These are phyloP conservation scores for Sphaerophoria rueppellii DNA, from an alignment of 2,888 invertebrate genomes.

Conservation along the genomic window DNA sequence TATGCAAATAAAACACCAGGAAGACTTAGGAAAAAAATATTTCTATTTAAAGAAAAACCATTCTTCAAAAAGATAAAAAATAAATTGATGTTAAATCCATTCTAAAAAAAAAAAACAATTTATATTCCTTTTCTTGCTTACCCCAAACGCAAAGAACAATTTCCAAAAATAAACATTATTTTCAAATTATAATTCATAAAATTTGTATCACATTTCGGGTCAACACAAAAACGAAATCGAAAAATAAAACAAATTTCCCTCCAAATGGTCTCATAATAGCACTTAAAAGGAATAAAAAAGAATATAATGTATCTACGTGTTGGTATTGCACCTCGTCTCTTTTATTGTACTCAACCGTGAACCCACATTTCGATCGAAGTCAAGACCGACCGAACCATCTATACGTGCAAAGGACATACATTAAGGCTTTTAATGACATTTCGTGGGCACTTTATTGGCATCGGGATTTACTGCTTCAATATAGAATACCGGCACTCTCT, in stretches of 20 bases:
- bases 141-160: background rate
- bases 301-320: background rate
- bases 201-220: background rate
- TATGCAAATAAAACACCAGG: too few relatives aligned
- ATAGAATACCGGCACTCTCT: background rate
- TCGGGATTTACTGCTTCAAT: conserved; percentile 46
- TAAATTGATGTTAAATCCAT: too few relatives aligned
- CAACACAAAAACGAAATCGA: background rate
- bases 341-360: background rate
- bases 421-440: conserved; percentile 52
- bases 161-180: conserved; percentile 3
- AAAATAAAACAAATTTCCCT: conserved; percentile 2
- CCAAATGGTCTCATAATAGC: conserved; percentile 10
- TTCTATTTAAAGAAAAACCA: too few relatives aligned
- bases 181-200: conserved; percentile 29
- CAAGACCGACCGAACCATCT: background rate
- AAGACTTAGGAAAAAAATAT: too few relatives aligned
- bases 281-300: background rate
- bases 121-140: background rate
- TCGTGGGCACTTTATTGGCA: conserved; percentile 60
- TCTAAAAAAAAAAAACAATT: too few relatives aligned
- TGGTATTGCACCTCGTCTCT: background rate
- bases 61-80: too few relatives aligned
- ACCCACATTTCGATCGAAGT: too few relatives aligned
- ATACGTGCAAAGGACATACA: conserved; percentile 37